Evolutionary conservation across 2,888 invertebrate species (phyloP), one percentile per base, ranked within the genome.

Genomic region (Rhimphoctona megacephalus): DNA sequence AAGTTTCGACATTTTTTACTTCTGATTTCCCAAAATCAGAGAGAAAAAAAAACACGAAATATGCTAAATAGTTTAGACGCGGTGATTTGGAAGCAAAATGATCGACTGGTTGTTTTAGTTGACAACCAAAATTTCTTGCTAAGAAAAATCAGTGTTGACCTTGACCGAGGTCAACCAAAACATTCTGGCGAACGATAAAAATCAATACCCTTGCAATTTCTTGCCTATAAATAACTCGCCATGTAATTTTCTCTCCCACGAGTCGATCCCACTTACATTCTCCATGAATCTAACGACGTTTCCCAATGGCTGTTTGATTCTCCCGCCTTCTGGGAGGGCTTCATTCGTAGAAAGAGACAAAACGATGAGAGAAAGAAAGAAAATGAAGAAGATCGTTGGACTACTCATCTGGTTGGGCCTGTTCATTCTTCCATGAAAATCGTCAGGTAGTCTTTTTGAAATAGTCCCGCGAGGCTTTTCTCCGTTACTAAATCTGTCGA

Each of bases 361-460:
- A 33, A 9, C 36, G 80, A 81, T 17, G 43, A 57, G 30, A 54
- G 43, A 66, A 22, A 54, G 54, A 22, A 61, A 83, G 67, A 70
- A 52, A 14, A 36, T 79, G 74, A 64, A 76, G 46, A 73, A 66
- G 79, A 81, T 73, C 81, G 85, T 83, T 72, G 46, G 82, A 39
- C 54, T 9, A 67, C 70, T 81, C 70, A 69, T 69, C 54, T 67
- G 52, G 39, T 39, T 39, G 54, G 46, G 70, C 7, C 57, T 43
- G 74, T 70, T 88, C 89, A 89, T 77, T 87, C 88, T 92, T 90
- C 90, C 90, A 90, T 92, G 91, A 92, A 92, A 94, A 92, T 91
- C 92, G 92, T 90, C 93, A 93, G 93, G 93, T 94, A 93, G 91
- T 43, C 87, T 89, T 89, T 81, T 77, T 80, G 85, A 88, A 89